These are phyloP conservation scores for Ficedula albicollis DNA, from an alignment of 2,797 vertebrate species.

Conservation along the genomic window DNA sequence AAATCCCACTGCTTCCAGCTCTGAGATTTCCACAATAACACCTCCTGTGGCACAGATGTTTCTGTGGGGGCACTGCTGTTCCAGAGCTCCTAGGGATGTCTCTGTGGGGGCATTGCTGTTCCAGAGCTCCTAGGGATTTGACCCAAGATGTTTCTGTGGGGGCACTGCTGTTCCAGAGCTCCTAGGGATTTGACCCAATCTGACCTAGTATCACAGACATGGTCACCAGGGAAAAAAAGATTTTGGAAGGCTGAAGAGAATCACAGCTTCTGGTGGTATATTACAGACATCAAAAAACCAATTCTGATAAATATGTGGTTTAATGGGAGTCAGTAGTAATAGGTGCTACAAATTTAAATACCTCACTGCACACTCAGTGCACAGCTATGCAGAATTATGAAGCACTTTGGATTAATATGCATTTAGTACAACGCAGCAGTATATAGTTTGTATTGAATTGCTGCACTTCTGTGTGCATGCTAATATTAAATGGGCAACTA, in stretches of 20 bases:
- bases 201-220: background rate
- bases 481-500: background rate
- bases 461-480: background rate
- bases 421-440: background rate
- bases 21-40: background rate
- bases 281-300: background rate
- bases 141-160: background rate
- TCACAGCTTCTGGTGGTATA: background rate
- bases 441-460: background rate
- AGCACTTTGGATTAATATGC: background rate
- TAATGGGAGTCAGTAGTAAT: background rate
- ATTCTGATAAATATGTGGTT: background rate
- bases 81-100: no score
- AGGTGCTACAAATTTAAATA: constrained; percentile 20
- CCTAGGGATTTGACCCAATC: background rate
- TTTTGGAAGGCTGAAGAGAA: background rate
- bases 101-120: no score
- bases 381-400: background rate
- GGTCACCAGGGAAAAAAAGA: background rate
- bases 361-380: background rate
- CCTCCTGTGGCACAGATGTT: background rate
- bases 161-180: background rate
- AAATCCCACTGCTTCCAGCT: background rate
- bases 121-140: background rate
- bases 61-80: background rate